Percentiles rank a stretch among this genome's conserved stretches.
phyloP scores from a whole-genome alignment of 1,140 invertebrate species.

The Trichoplusia ni region DNA sequence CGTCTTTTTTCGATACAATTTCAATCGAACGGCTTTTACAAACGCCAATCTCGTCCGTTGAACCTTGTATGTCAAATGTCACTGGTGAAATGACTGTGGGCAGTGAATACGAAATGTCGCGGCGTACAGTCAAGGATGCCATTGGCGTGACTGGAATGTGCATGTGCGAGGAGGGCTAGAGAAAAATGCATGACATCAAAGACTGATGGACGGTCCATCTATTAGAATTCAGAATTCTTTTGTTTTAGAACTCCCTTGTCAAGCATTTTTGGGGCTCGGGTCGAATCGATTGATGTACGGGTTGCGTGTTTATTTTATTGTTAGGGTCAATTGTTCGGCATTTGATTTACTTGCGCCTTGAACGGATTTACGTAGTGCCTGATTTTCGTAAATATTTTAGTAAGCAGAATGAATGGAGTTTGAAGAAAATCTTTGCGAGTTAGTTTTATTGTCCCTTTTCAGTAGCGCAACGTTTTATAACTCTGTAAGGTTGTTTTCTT shows the following conservation, averaged over 20 bases:
- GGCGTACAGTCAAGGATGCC: conserved; percentile 42
- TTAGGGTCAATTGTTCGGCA: no score
- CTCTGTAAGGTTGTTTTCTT: no score
- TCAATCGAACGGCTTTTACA: conserved; percentile 16
- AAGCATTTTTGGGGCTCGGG: background rate
- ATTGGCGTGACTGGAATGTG: conserved; percentile 56
- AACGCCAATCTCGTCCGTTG: conserved; percentile 28
- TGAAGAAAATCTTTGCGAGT: no score
- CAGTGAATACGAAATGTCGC: conserved; percentile 51
- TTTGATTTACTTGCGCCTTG: no score
- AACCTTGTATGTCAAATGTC: conserved; percentile 49
- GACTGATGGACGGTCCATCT: background rate
- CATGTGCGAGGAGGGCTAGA: conserved; percentile 12
- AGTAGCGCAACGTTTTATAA: no score
- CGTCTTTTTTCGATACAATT: background rate
- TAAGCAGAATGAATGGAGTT: no score
- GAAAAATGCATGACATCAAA: conserved; percentile 13
- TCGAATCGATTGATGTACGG: background rate
- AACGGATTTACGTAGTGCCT: no score
- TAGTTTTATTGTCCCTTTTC: no score
- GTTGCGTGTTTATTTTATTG: background rate
- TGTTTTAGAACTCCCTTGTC: background rate
- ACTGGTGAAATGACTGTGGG: conserved; percentile 52
- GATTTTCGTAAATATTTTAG: no score
- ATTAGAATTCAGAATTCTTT: background rate